A percentile compares a stretch with the other conserved stretches of the same genome.
phyloP scores from a whole-genome alignment of 1,140 invertebrate species.

The Pemphigus obesinymphae region DNA sequence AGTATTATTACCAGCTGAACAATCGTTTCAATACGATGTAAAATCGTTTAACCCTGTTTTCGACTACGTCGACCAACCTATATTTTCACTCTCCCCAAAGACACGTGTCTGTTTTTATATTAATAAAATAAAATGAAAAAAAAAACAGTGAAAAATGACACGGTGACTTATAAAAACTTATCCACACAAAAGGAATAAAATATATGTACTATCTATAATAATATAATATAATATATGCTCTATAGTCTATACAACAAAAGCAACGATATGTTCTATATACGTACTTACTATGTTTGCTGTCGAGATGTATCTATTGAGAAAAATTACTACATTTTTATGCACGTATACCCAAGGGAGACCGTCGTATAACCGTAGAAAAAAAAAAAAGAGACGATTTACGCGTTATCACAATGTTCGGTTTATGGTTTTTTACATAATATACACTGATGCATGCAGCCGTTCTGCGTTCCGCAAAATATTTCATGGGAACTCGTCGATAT shows the following conservation, averaged over 20 bases:
- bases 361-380: no score
- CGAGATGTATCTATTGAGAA: background rate
- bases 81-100: background rate
- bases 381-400: background rate
- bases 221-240: background rate
- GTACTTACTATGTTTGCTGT: no score
- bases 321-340: constrained; percentile 2
- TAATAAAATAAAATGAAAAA: no score
- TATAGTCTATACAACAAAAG: background rate
- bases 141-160: background rate
- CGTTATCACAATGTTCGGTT: background rate
- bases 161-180: background rate
- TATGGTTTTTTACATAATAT: background rate
- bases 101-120: background rate
- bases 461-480: background rate
- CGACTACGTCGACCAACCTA: background rate
- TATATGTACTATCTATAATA: no score
- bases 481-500: background rate
- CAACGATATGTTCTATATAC: background rate
- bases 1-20: no score
- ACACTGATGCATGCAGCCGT: no score
- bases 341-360: background rate
- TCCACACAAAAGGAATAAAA: background rate
- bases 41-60: background rate
- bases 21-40: background rate